Evolutionary conservation across 2,888 invertebrate species (phyloP).

Genomic region (Caenorhabditis imperialis): DNA sequence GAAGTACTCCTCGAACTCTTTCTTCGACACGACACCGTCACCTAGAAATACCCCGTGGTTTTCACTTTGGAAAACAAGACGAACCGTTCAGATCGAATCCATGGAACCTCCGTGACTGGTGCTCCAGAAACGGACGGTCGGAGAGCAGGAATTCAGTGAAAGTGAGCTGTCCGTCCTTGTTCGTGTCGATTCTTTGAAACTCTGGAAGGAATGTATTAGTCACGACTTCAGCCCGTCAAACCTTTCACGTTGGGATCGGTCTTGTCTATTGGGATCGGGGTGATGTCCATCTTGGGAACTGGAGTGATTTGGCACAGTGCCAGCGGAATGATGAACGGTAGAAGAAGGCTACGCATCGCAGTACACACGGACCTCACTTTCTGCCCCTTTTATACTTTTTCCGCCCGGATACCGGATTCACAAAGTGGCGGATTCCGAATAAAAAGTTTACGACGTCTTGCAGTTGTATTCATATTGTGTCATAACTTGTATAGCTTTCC

Average conservation of each 20-base stretch:
- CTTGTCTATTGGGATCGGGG: slow-evolving; percentile 73
- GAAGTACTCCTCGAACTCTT: slow-evolving; percentile 71
- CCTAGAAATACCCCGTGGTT: slow-evolving; percentile 28
- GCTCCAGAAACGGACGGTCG: slow-evolving; percentile 73
- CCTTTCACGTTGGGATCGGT: slow-evolving; percentile 73
- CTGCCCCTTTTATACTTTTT: slow-evolving; percentile 18
- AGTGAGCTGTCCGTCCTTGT: slow-evolving; percentile 69
- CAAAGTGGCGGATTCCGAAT: slow-evolving; percentile 2
- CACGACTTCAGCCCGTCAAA: slow-evolving; percentile 2
- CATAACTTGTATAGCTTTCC: slow-evolving; percentile 40
- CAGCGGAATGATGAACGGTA: slow-evolving; percentile 21
- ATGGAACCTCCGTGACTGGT: slow-evolving; percentile 55
- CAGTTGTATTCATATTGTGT: slow-evolving; percentile 26
- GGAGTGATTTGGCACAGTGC: slow-evolving; percentile 57
- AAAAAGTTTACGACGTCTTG: slow-evolving; percentile 38
- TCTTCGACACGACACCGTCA: slow-evolving; percentile 69
- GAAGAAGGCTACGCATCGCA: slow-evolving; percentile 34
- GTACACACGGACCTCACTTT: slow-evolving; percentile 15
- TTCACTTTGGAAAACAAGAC: background rate
- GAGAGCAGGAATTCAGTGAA: slow-evolving; percentile 74
- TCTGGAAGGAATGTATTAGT: slow-evolving; percentile 64
- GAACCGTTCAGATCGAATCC: slow-evolving; percentile 57
- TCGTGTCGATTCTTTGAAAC: slow-evolving; percentile 71
- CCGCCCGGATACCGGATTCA: slow-evolving; percentile 36
- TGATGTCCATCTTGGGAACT: slow-evolving; percentile 66